Evolutionary conservation across 2,888 invertebrate genomes (phyloP), one percentile per base, ranked within the genome.

Genomic region (Nymphalis polychloros): DNA sequence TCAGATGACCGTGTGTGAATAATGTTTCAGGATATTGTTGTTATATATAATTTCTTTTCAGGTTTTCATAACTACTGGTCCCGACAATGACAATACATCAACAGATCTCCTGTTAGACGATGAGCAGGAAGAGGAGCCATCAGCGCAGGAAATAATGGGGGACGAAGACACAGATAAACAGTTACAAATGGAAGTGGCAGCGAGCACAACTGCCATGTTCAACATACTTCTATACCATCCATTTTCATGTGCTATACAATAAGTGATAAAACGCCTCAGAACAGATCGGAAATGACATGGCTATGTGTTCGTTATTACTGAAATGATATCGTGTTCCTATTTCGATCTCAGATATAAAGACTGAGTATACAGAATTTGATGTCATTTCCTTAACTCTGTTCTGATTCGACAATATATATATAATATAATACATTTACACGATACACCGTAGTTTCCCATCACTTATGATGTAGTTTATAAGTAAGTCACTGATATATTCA

Each of bases 151-250:
- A 2, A 77, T 75, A 46, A 63, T 52, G n/a, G 73, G 70, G 17
- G 72, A 72, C 13, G 67, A 64, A 19, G 75, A 71, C 46, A 64
- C 75, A 6, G 82, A 78, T n/a, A 78, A 79, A 1, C 81, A 81
- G 0, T 71, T 90, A 47, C 82, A 89, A 48, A 72, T 91, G 10
- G 92, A 91, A 66, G 92, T 92, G 2, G 92, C 92, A 0, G 93
- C 92, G 0, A 92, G 91, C 0, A 92, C 93, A 0, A 91, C 93
- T 0, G 85, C 92, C 0, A 75, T 93, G 3, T 82, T 93, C 0
- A 90, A 92, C 75, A 87, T 92, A 65, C 65, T 93, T 1, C 75
- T 93, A 0, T 90, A 88, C 0, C 92, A 92, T 69, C 93, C 93
- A 0, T 84, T 92, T 13, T 87, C 90, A 7, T 93, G 92, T 68